Conservation (phyloP, 1,140 invertebrate genomes). For the Campodea augens region DNA sequence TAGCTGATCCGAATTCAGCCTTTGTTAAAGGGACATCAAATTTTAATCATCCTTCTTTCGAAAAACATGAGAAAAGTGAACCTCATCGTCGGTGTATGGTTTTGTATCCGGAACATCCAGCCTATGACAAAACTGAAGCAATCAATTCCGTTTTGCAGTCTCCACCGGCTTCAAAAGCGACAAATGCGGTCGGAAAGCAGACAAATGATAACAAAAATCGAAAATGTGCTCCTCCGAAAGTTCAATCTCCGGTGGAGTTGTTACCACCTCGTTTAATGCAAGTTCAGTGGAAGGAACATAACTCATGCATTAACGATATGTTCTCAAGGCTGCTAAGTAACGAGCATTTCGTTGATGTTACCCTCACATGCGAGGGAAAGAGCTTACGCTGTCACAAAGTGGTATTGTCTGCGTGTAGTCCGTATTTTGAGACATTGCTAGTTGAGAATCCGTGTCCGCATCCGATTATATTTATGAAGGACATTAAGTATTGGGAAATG, state of each 20-base stretch:
- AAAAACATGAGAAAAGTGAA: neutral
- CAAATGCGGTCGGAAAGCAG: too few relatives aligned
- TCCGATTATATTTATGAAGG: conserved; percentile 16
- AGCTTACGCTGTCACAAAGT: neutral
- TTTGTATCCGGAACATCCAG: too few relatives aligned
- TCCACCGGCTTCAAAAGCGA: too few relatives aligned
- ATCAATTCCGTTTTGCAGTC: too few relatives aligned
- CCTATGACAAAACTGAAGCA: too few relatives aligned
- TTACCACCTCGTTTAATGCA: neutral
- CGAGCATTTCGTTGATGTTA: conserved; percentile 14
- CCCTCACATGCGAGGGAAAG: neutral
- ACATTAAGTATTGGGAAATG: conserved; percentile 8
- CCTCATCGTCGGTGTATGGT: neutral
- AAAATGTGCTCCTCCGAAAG: too few relatives aligned
- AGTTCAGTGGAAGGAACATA: neutral
- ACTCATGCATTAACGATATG: conserved; percentile 20
- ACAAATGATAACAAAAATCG: too few relatives aligned
- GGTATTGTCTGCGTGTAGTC: conserved; percentile 15
- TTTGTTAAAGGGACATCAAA: neutral
- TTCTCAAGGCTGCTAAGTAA: conserved; percentile 24
- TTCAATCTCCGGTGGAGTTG: too few relatives aligned
- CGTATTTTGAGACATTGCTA: conserved; percentile 19
- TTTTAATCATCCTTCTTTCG: neutral
- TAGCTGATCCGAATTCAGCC: neutral
- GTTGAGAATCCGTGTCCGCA: conserved; percentile 18